These are phyloP conservation scores for Phenganax subtilis DNA, from an alignment of 92 coral and sea anemone genomes.

Conservation along the genomic window DNA sequence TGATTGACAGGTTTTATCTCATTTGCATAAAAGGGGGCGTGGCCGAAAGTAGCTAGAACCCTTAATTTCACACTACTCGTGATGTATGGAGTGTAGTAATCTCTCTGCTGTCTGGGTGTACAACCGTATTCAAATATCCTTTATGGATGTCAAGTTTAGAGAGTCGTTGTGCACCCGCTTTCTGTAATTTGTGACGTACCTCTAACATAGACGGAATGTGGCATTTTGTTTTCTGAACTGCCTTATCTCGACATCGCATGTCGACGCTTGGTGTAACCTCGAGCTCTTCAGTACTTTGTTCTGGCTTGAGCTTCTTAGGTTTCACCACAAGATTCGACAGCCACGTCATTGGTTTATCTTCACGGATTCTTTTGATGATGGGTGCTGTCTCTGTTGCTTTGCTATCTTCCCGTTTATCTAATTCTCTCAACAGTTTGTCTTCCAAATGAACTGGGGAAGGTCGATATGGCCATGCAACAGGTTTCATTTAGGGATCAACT, in stretches of 20 bases:
- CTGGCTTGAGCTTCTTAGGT: not conserved
- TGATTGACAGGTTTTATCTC: too few species aligned
- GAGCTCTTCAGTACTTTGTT: not conserved
- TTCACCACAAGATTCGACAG: not conserved
- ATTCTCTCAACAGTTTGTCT: not conserved
- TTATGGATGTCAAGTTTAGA: too few species aligned
- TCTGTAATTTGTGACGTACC: not conserved
- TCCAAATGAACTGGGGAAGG: not conserved
- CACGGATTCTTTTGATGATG: not conserved
- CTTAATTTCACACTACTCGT: too few species aligned
- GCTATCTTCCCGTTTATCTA: not conserved
- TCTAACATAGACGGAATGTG: not conserved
- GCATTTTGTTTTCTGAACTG: not conserved
- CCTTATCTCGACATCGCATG: not conserved
- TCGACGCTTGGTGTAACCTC: not conserved
- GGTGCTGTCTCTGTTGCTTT: not conserved
- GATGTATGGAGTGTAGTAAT: too few species aligned
- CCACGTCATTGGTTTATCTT: not conserved
- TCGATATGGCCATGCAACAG: not conserved
- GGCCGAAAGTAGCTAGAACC: too few species aligned
- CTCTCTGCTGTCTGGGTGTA: too few species aligned
- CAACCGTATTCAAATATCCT: too few species aligned
- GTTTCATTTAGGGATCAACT: not conserved
- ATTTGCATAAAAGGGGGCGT: too few species aligned
- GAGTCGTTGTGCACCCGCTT: too few species aligned